Base-by-base conservation (phyloP, 2,113 vertebrate genomes). In the Ivindomyrus marchei region DNA sequence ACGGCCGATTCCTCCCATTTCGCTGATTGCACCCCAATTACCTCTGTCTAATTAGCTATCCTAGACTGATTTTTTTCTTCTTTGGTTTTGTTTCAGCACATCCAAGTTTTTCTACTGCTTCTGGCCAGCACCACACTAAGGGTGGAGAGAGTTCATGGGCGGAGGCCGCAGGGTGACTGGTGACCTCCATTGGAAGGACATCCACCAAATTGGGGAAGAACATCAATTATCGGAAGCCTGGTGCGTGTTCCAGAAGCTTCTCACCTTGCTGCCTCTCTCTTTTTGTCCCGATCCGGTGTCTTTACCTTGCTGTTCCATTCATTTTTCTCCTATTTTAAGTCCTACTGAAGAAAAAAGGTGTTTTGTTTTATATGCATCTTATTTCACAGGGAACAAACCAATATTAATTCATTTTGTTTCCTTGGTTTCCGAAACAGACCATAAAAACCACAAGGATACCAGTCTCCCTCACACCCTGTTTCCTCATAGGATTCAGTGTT, bases 1-100 rank as follows among this genome's bases (percentile, higher is more conserved):
- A 52, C 39, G 3, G 56, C 19, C 39, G 7, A 21, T 27, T 42
- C 56, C 36, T 46, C 87, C 42, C 9, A 62, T 88, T 74, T 46
- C 6, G 0, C 88, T 70, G 88, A 88, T 47, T 88, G 88, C 88
- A 47, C 36, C 39, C 88, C 17, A 70, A 70, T 88, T 88, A 70
- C 39, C 58, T 6, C 39, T 11, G 10, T 45, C 58, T 47, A 70
- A 56, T 56, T 88, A 88, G 50, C 52, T 7, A 1, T 53, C 45
- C 83, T 47, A 27, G 42, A 47, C 24, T 85, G 62, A 31, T 70
- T 85, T 21, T 10, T 85, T 85, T 46, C 45, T n/a, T 85, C 24
- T 10, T 24, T 45, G 8, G 42, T 47, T 85, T 11, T 47, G 39
- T 80, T 80, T 39, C 74, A n/a, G 83, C 21, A 42, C 83, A 85